Evolutionary conservation across 2,113 vertebrate genomes (phyloP), one percentile per base, ranked within the genome.

Genomic region (Larimichthys polyactis): DNA sequence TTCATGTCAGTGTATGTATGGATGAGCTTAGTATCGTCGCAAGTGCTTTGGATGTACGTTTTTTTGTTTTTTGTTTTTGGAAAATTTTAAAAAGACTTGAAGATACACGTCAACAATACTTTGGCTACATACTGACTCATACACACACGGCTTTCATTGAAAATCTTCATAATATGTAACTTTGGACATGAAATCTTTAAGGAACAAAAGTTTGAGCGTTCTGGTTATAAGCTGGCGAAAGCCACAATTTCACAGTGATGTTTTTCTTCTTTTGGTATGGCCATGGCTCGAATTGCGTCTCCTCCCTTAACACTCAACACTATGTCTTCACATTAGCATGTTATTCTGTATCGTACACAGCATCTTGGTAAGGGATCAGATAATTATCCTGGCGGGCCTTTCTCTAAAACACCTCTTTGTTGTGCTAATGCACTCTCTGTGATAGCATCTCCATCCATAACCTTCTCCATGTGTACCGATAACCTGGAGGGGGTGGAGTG

Each of bases 381-480:
- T 79, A 79, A 88, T 89, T 83, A 74, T 75, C 58, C 81, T 77
- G 36, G 60, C 36, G 43, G 87, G 66, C 82, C 54, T 70, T 32
- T 85, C 73, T 88, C 79, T 68, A 27, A 89, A 89, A 82, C 78
- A 57, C 71, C 68, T 82, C 93, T 92, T 92, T 93, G 93, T 92
- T 88, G 85, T 92, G 90, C 79, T 93, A 91, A 91, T 93, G 64
- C 40, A 0, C 54, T 62, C 60, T 66, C 63, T 75, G 73, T 49
- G 92, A 92, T 92, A 88, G 77, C 81, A 93, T 93, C 93, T 88
- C 79, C 85, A 90, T 90, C 85, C 69, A 72, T 86, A 91, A 89
- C 85, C 69, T 83, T 81, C 88, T 73, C 76, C 71, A 74, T 83
- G 79, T 72, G 67, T 63, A 67, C 82, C 69, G 86, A 91, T 84